Conservation (phyloP, 2,797 vertebrate species). For the Acipenser ruthenus region DNA sequence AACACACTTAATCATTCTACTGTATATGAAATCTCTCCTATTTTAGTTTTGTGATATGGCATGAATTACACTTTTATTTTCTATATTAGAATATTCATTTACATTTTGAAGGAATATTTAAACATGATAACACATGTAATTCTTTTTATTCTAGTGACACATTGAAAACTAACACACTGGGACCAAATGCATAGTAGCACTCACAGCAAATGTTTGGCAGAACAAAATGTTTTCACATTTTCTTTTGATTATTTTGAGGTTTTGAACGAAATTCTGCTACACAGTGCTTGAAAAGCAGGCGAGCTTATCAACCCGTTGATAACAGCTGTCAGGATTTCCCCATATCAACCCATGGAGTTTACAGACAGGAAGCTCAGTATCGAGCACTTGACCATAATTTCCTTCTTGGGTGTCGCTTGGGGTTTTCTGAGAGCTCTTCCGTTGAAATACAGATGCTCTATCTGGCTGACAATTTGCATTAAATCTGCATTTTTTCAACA, state of each 20-base stretch:
- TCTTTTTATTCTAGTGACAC: background rate
- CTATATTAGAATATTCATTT: no score
- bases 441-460: conserved; percentile 4
- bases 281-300: conserved; percentile 12
- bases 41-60: no score
- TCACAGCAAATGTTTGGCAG: background rate
- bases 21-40: no score
- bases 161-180: background rate
- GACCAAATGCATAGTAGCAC: background rate
- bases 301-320: conserved; percentile 21
- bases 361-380: conserved; percentile 44
- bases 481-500: no score
- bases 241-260: conserved; percentile 16
- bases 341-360: conserved; percentile 40
- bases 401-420: conserved; percentile 36
- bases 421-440: conserved; percentile 32
- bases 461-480: no score
- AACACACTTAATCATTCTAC: no score
- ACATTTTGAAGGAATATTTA: no score
- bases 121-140: conserved; percentile 18
- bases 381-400: conserved; percentile 40
- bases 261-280: conserved; percentile 12
- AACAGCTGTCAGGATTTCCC: conserved; percentile 35
- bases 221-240: background rate
- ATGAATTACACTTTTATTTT: no score